A percentile compares a stretch with the other conserved stretches of the same genome.
These are phyloP conservation scores for Ceratitis capitata DNA, from an alignment of 1,140 invertebrate species.

Conservation along the genomic window DNA sequence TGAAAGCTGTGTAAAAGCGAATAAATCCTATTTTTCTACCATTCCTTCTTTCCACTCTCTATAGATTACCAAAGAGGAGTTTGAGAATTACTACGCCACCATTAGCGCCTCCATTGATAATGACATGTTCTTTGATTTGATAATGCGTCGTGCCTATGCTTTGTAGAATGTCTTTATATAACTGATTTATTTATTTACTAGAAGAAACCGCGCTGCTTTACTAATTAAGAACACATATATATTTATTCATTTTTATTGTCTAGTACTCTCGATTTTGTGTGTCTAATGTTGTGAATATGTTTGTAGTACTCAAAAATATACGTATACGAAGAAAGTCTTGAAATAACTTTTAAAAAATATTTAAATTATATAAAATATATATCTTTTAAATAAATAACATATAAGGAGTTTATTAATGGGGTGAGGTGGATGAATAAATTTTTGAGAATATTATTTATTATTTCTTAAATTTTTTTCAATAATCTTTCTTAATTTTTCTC, in stretches of 20 bases:
- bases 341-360: too few species aligned
- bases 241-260: background rate
- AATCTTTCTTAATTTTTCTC: too few species aligned
- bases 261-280: background rate
- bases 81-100: slow-evolving; percentile 92
- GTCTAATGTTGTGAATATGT: background rate
- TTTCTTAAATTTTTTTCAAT: too few species aligned
- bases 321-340: background rate
- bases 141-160: slow-evolving; percentile 94
- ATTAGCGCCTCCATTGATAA: slow-evolving; percentile 94
- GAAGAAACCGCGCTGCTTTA: background rate
- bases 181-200: too few species aligned
- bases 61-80: slow-evolving; percentile 77
- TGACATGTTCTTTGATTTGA: slow-evolving; percentile 93
- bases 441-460: too few species aligned
- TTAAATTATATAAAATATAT: too few species aligned
- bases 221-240: background rate
- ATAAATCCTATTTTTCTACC: too few species aligned
- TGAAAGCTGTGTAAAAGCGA: too few species aligned
- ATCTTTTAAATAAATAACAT: too few species aligned
- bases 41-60: background rate
- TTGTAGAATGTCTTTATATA: slow-evolving; percentile 70
- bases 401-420: too few species aligned
- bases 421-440: too few species aligned
- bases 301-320: background rate